phyloP scores from a whole-genome alignment of 2,113 vertebrate species.

The Andinoacara biseriatus region DNA sequence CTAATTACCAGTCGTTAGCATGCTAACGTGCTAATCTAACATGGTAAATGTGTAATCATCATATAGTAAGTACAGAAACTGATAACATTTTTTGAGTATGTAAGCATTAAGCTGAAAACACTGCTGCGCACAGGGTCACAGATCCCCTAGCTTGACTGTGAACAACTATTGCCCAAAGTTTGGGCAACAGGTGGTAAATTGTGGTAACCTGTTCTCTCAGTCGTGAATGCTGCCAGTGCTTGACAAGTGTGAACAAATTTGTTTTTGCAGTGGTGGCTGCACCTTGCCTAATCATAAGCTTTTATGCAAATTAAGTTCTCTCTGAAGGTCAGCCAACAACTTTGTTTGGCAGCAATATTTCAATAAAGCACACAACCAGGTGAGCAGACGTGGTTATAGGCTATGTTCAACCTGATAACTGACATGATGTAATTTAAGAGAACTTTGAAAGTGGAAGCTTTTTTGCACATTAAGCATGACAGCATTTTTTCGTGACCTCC shows the following conservation, averaged over 20 bases:
- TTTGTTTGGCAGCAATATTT: conserved; percentile 40
- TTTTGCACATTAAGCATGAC: conserved; percentile 14
- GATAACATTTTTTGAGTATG: background rate
- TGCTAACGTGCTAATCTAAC: background rate
- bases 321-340: conserved; percentile 47
- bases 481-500: background rate
- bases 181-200: background rate
- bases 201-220: conserved; percentile 21
- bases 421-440: conserved; percentile 12
- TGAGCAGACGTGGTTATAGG: conserved; percentile 28
- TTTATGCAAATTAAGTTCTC: conserved; percentile 58
- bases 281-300: conserved; percentile 53
- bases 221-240: conserved; percentile 8
- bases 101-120: background rate
- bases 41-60: background rate
- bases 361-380: conserved; percentile 15
- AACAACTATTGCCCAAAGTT: background rate
- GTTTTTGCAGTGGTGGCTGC: conserved; percentile 30
- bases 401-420: conserved; percentile 9
- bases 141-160: background rate
- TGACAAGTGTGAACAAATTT: conserved; percentile 39
- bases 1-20: background rate
- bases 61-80: background rate
- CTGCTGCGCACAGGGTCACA: background rate
- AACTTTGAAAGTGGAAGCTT: background rate